phyloP scores from a whole-genome alignment of 2,113 vertebrate species.

The Sciurus niger region DNA sequence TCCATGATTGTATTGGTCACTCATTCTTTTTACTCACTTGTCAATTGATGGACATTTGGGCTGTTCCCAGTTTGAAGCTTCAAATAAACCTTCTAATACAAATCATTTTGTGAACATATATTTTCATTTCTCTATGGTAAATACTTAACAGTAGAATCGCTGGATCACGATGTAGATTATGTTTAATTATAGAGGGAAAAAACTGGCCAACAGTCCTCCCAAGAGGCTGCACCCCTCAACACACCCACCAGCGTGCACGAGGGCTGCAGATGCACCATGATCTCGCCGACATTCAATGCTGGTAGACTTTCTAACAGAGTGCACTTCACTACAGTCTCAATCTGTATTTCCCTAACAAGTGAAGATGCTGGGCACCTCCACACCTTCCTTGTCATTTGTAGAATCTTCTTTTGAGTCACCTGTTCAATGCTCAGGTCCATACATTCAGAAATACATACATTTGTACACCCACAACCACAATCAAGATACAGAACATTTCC shows the following conservation, averaged over 20 bases:
- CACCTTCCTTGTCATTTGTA: not conserved
- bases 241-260: not conserved
- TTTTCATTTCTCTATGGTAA: conserved; percentile 22
- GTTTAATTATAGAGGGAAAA: not conserved
- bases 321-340: no score
- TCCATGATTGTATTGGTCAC: not conserved
- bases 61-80: not conserved
- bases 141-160: not conserved
- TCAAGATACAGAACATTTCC: not conserved
- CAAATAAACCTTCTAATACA: not conserved
- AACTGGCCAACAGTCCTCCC: not conserved
- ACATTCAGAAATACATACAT: not conserved
- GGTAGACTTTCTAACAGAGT: not conserved
- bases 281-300: not conserved
- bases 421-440: not conserved
- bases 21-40: not conserved
- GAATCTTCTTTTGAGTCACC: not conserved
- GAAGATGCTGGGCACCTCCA: rapidly evolving
- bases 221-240: not conserved
- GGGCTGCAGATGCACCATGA: not conserved
- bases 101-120: not conserved
- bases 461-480: not conserved
- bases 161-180: not conserved
- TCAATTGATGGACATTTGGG: not conserved
- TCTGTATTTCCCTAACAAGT: not conserved